Conservation (phyloP, 2,113 vertebrate genomes). For the Caranx ignobilis region DNA sequence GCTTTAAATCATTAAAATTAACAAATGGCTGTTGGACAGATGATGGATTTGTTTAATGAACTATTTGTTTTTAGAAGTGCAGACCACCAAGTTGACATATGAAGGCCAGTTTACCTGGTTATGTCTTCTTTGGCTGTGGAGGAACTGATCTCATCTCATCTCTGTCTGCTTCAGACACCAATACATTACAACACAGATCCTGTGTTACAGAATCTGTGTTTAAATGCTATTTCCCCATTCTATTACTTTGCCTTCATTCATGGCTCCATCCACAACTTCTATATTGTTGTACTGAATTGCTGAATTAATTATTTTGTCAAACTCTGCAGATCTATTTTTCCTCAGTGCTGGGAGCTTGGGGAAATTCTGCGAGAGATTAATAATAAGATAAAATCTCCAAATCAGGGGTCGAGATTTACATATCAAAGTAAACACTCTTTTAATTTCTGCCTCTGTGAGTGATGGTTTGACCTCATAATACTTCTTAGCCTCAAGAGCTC, state of each 20-base stretch:
- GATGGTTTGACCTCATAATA: conserved; percentile 51
- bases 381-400: conserved; percentile 43
- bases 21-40: no score
- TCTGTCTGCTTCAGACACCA: background rate
- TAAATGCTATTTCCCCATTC: background rate
- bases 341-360: background rate
- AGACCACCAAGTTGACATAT: background rate
- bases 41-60: no score
- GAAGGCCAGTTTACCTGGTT: background rate
- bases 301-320: conserved; percentile 32
- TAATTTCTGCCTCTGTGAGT: conserved; percentile 38
- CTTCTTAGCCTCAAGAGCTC: conserved; percentile 37
- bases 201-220: background rate
- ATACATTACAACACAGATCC: background rate
- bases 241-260: background rate
- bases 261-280: conserved; percentile 4
- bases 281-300: background rate
- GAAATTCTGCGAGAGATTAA: conserved; percentile 34
- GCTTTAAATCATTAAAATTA: background rate
- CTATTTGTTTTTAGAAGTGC: no score
- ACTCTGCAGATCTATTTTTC: background rate
- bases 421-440: conserved; percentile 51
- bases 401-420: conserved; percentile 56
- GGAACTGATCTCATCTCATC: background rate
- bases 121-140: background rate